Evolutionary conservation across 2,797 vertebrate species (phyloP), one percentile per base, ranked within the genome.

Genomic region (Eptatretus atami): DNA sequence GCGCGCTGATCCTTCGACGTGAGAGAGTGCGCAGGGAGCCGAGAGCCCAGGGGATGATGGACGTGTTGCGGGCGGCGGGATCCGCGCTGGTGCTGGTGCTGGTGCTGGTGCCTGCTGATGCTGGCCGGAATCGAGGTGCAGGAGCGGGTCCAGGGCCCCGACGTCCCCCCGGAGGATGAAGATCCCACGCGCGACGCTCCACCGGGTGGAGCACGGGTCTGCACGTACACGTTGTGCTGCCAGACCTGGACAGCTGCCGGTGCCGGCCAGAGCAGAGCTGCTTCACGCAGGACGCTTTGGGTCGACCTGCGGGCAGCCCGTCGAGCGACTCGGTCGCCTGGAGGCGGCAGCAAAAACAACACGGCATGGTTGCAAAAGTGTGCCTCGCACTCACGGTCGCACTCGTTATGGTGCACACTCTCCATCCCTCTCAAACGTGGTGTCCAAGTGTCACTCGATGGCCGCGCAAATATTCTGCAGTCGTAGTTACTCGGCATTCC

Each of bases 301-400:
- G 25, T n/a, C 31, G 4, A 44, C 31, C 31, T 44, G 75, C 77
- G 44, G 86, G 93, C 69, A 81, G 85, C 71, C 88, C 67, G 80
- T 72, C 72, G 83, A 93, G 80, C 90, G 90, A 75, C 86, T 96
- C 70, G 86, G 95, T 70, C 86, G 85, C 75, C 79, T 96, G 71
- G 90, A 96, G 71, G 81, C 84, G 76, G 79, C 88, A 70, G 93
- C 94, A 84, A 86, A 94, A 96, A 96, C 73, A 93, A 96, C 69
- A 96, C 90, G 66, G 88, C 90, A 76, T 95, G 90, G 90, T 78
- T 96, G 55, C 90, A 90, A 72, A 95, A 93, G 90, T 96, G 82
- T 81, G 80, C 73, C 19, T 19, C 19, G 19, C 19, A 19, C 19
- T 19, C 19, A 19, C 19, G 19, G 19, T 19, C 64, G 57, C 19